These are phyloP conservation scores for Seira musarum DNA, from an alignment of 2,888 invertebrate species.

Conservation along the genomic window DNA sequence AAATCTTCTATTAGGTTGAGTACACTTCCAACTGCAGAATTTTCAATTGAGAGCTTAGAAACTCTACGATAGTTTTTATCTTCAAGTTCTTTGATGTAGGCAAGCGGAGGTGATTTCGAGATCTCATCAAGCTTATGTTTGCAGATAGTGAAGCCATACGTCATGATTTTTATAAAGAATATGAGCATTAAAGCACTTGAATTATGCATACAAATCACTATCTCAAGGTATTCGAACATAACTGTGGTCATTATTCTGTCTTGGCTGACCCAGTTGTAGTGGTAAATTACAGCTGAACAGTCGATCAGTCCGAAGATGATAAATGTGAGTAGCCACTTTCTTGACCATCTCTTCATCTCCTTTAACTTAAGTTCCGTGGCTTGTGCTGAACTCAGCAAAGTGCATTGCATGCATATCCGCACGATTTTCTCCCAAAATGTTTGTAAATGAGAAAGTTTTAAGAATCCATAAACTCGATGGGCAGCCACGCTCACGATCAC, in stretches of 20 bases:
- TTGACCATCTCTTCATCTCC: background rate
- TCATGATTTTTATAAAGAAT: constrained; percentile 31
- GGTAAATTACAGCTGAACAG: constrained; percentile 8
- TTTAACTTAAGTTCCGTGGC: background rate
- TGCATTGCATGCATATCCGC: background rate
- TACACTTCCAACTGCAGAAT: background rate
- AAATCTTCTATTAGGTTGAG: constrained; percentile 28
- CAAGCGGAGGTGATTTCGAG: too few relatives aligned
- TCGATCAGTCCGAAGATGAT: background rate
- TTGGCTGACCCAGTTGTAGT: background rate
- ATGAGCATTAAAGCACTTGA: constrained; percentile 28
- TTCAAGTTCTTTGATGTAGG: too few relatives aligned
- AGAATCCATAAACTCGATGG: constrained; percentile 25
- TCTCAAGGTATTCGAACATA: background rate
- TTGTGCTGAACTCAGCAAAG: background rate
- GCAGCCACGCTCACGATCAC: constrained; percentile 5
- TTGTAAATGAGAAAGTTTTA: background rate
- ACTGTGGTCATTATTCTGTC: background rate
- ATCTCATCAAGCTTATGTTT: background rate
- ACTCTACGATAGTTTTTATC: too few relatives aligned
- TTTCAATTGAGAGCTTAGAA: too few relatives aligned
- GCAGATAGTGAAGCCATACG: constrained; percentile 5
- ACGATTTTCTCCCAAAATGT: constrained; percentile 20
- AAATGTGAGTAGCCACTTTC: constrained; percentile 17
- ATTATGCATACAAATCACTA: constrained; percentile 24